These are phyloP conservation scores for Meta bourneti DNA, from an alignment of 2,888 invertebrate genomes.

Conservation along the genomic window DNA sequence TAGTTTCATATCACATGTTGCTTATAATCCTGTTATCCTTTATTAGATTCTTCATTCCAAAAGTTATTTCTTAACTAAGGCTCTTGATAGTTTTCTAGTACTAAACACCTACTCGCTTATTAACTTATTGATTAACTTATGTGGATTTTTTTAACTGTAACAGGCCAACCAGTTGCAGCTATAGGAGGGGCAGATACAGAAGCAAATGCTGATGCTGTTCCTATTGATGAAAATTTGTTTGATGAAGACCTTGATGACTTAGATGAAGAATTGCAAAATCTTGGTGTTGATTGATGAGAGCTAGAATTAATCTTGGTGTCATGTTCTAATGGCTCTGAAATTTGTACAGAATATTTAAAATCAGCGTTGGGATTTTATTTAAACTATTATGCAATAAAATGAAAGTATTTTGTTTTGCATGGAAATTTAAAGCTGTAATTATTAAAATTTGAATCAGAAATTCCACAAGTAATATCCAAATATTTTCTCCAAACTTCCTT, in stretches of 20 bases:
- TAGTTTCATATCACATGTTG: no score
- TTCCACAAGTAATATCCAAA: not conserved
- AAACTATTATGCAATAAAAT: conserved; percentile 26
- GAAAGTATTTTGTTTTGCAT: conserved; percentile 51
- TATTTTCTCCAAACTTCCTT: not conserved
- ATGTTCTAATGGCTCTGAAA: conserved; percentile 66
- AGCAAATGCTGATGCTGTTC: conserved; percentile 82
- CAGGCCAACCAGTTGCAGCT: not conserved
- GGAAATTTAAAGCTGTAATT: not conserved
- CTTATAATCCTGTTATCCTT: no score
- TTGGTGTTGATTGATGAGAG: conserved; percentile 78
- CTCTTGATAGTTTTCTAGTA: no score
- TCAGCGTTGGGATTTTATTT: conserved; percentile 35
- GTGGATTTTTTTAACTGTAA: conserved; percentile 7
- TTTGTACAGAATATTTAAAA: conserved; percentile 69
- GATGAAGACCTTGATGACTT: conserved; percentile 87
- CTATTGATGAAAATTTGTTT: conserved; percentile 96
- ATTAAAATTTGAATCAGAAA: not conserved
- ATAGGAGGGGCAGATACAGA: conserved; percentile 67
- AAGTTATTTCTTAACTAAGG: no score
- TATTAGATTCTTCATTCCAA: no score
- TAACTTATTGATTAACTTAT: not conserved
- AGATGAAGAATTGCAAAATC: conserved; percentile 90
- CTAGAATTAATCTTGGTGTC: conserved; percentile 25
- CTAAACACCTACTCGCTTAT: not conserved